A percentile compares a stretch with the other conserved stretches of the same genome.
Conservation (phyloP, 2,797 vertebrate genomes). For the Anolis apletophallus region DNA sequence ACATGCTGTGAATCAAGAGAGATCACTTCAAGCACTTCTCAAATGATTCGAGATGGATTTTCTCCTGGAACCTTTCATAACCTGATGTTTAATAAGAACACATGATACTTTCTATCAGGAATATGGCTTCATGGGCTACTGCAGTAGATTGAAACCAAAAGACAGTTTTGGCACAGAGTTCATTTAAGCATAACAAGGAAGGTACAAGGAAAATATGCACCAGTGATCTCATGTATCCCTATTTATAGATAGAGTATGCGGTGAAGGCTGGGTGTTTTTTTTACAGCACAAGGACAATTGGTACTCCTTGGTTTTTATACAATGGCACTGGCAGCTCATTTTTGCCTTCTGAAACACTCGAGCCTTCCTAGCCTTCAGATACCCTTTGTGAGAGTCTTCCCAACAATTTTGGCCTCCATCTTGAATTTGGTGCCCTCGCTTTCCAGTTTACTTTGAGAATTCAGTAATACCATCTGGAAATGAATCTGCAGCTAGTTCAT, state of each 20-base stretch:
- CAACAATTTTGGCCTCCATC: background rate
- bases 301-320: background rate
- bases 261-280: background rate
- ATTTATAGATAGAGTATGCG: background rate
- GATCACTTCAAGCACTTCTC: background rate
- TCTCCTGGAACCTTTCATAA: background rate
- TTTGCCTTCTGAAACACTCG: background rate
- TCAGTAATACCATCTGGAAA: background rate
- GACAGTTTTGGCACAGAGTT: background rate
- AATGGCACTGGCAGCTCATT: background rate
- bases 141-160: background rate
- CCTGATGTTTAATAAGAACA: background rate
- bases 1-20: background rate
- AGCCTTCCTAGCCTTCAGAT: background rate
- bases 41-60: background rate
- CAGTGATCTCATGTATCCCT: background rate
- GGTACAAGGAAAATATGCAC: background rate
- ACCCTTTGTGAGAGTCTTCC: background rate
- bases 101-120: background rate
- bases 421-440: background rate
- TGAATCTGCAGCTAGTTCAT: background rate
- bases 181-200: background rate
- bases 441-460: background rate
- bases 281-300: background rate
- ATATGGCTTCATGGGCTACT: background rate